Conservation (phyloP, 2,888 invertebrate species). For the Drosophila koepferae region DNA sequence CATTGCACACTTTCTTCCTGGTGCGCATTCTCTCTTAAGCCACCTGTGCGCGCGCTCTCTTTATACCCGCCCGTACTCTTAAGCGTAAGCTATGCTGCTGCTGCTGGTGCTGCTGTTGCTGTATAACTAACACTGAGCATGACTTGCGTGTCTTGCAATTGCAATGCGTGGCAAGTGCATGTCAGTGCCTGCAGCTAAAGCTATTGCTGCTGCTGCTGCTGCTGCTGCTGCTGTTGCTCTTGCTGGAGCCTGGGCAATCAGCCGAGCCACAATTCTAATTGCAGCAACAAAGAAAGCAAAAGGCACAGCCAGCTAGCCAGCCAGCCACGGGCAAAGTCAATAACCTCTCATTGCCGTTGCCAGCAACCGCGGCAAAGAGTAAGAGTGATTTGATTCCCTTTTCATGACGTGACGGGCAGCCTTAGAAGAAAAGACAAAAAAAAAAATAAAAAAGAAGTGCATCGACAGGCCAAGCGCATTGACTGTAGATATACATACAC, state of each 20-base stretch:
- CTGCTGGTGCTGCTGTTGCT: background rate
- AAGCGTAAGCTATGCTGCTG: background rate
- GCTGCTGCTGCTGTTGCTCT: background rate
- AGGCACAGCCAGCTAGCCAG: constrained; percentile 38
- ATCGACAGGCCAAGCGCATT: constrained; percentile 20
- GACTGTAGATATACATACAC: background rate
- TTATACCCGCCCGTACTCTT: constrained; percentile 20
- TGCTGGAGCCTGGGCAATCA: constrained; percentile 30
- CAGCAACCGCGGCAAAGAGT: constrained; percentile 66
- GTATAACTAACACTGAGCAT: constrained; percentile 11
- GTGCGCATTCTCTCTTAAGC: constrained; percentile 57
- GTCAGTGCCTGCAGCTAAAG: constrained; percentile 12
- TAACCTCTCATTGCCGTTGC: constrained; percentile 52
- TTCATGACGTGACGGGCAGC: constrained; percentile 72
- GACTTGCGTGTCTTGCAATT: constrained; percentile 50
- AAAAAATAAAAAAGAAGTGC: constrained; percentile 23
- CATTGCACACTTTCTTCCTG: constrained; percentile 77
- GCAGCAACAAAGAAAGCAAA: constrained; percentile 49
- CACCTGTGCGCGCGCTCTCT: constrained; percentile 49
- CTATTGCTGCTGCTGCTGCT: background rate
- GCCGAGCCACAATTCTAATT: constrained; percentile 69
- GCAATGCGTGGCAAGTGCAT: constrained; percentile 59
- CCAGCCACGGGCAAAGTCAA: constrained; percentile 62
- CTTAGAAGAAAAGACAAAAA: constrained; percentile 47
- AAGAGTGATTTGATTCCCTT: constrained; percentile 82